A percentile compares a stretch with the other conserved stretches of the same genome.
Conservation (phyloP, 2,888 invertebrate genomes). For the Acanthococcus lagerstroemiae region DNA sequence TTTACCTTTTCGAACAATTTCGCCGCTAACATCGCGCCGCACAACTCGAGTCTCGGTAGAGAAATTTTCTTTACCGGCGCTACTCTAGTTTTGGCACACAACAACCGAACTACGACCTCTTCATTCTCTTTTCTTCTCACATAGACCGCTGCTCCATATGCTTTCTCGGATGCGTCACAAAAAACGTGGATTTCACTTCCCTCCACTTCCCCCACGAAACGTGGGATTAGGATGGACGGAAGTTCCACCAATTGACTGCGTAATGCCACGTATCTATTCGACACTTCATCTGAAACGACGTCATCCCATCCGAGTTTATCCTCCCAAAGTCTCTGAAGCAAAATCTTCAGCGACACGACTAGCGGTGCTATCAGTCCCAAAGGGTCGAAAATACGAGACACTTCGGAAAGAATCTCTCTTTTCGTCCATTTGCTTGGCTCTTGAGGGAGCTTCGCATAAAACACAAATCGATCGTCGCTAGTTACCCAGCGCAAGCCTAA, state of each 20-base stretch:
- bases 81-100: constrained; percentile 5
- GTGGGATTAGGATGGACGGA: background rate
- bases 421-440: background rate
- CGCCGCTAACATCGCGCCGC: background rate
- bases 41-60: background rate
- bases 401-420: background rate
- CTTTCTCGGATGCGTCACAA: background rate
- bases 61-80: background rate
- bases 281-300: background rate
- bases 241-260: background rate
- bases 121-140: background rate
- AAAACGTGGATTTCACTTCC: background rate
- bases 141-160: background rate
- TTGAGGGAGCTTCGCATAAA: background rate
- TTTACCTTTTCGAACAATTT: background rate
- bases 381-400: constrained; percentile 1
- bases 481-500: background rate
- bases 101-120: background rate
- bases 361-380: background rate
- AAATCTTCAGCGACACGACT: background rate
- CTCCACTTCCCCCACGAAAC: background rate
- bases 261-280: background rate
- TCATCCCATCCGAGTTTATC: background rate
- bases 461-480: background rate
- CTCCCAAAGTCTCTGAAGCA: background rate